These are phyloP conservation scores for Galerucella pusilla DNA, from an alignment of 2,888 invertebrate genomes.

Conservation along the genomic window DNA sequence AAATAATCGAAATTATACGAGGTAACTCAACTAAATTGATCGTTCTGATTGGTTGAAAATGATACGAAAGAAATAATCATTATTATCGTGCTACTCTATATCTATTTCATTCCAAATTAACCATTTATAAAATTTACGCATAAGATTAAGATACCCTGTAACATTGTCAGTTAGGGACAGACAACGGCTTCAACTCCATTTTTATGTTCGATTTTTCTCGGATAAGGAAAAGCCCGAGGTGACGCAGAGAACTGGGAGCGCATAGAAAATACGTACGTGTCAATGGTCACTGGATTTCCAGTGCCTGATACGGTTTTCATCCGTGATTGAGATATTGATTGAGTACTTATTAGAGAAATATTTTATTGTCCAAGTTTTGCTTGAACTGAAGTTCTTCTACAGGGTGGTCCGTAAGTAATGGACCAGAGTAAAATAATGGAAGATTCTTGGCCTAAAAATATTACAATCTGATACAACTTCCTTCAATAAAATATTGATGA, in stretches of 20 bases:
- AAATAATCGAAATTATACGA: too few species aligned
- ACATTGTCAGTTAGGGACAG: neutral
- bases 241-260: neutral
- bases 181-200: neutral
- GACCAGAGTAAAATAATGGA: too few species aligned
- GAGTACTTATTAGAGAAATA: neutral
- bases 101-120: too few species aligned
- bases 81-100: too few species aligned
- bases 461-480: too few species aligned
- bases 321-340: neutral
- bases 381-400: neutral
- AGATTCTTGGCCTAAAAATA: too few species aligned
- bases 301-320: neutral
- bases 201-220: neutral
- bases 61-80: too few species aligned
- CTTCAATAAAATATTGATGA: too few species aligned
- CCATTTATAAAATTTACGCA: too few species aligned
- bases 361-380: neutral
- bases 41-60: too few species aligned
- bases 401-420: too few species aligned
- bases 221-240: neutral
- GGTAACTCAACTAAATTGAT: too few species aligned
- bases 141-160: neutral
- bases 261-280: constrained; percentile 12
- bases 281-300: neutral